phyloP scores from a whole-genome alignment of 2,113 vertebrate genomes.

The Toxotes chatareus region DNA sequence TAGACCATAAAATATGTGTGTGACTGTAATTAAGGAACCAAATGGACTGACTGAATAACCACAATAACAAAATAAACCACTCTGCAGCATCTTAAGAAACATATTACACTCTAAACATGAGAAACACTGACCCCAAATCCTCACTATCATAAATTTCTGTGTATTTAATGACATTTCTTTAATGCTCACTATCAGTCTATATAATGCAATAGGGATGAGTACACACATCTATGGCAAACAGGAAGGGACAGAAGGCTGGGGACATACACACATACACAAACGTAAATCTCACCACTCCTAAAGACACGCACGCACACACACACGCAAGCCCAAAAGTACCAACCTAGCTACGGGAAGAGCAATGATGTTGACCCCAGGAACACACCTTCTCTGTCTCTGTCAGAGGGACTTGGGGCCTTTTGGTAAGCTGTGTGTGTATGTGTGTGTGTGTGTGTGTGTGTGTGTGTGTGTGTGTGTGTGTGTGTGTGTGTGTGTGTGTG shows the following conservation, averaged over 20 bases:
- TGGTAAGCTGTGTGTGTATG: conserved; percentile 70
- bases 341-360: conserved; percentile 83
- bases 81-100: neutral
- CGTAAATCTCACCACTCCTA: conserved; percentile 28
- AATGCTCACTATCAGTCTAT: neutral
- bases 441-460: conserved; percentile 25
- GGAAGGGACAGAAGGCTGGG: conserved; percentile 32
- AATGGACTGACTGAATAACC: neutral
- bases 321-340: conserved; percentile 63
- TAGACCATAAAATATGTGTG: neutral
- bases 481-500: conserved; percentile 64
- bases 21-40: neutral
- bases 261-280: conserved; percentile 34
- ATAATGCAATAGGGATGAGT: conserved; percentile 14
- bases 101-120: neutral
- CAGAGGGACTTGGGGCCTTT: conserved; percentile 83
- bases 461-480: conserved; percentile 36
- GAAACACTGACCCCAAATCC: neutral
- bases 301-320: conserved; percentile 32
- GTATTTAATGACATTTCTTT: neutral
- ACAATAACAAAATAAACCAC: neutral
- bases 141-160: neutral
- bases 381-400: conserved; percentile 88
- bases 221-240: conserved; percentile 32
- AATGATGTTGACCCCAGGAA: conserved; percentile 88